A percentile compares a stretch with the other conserved stretches of the same genome.
These are phyloP conservation scores for Polyploca ridens DNA, from an alignment of 2,888 invertebrate genomes.

Conservation along the genomic window DNA sequence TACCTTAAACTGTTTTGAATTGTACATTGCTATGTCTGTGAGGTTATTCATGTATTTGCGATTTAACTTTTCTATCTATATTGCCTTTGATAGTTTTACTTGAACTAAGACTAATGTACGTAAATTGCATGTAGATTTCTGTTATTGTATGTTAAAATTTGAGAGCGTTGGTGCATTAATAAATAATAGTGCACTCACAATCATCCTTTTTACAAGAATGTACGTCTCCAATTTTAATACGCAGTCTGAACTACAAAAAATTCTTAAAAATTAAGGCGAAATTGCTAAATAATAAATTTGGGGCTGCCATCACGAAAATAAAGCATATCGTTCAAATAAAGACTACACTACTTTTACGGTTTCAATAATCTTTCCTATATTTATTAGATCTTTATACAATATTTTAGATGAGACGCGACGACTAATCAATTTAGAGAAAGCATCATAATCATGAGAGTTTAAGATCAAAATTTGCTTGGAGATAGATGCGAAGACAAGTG, in stretches of 20 bases:
- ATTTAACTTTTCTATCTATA: slow-evolving; percentile 64
- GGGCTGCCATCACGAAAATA: slow-evolving; percentile 81
- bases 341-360: slow-evolving; percentile 80
- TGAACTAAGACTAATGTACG: slow-evolving; percentile 59
- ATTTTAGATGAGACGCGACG: slow-evolving; percentile 68
- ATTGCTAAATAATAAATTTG: slow-evolving; percentile 50
- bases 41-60: slow-evolving; percentile 50
- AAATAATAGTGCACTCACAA: not conserved
- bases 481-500: slow-evolving; percentile 36
- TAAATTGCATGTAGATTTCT: slow-evolving; percentile 40
- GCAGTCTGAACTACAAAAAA: slow-evolving; percentile 29
- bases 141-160: slow-evolving; percentile 38
- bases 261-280: slow-evolving; percentile 42
- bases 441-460: slow-evolving; percentile 62
- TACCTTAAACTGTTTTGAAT: slow-evolving; percentile 44
- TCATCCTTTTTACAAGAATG: slow-evolving; percentile 2
- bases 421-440: slow-evolving; percentile 59
- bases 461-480: slow-evolving; percentile 13
- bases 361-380: slow-evolving; percentile 83
- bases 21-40: slow-evolving; percentile 54
- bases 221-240: slow-evolving; percentile 20
- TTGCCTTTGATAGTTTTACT: slow-evolving; percentile 71
- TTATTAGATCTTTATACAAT: slow-evolving; percentile 79
- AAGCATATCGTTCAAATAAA: slow-evolving; percentile 84
- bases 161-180: slow-evolving; percentile 1